A percentile compares a stretch with the other conserved stretches of the same genome.
These are phyloP conservation scores for Caenorhabditis sp. DNA, from an alignment of 2,888 invertebrate genomes.

Conservation along the genomic window DNA sequence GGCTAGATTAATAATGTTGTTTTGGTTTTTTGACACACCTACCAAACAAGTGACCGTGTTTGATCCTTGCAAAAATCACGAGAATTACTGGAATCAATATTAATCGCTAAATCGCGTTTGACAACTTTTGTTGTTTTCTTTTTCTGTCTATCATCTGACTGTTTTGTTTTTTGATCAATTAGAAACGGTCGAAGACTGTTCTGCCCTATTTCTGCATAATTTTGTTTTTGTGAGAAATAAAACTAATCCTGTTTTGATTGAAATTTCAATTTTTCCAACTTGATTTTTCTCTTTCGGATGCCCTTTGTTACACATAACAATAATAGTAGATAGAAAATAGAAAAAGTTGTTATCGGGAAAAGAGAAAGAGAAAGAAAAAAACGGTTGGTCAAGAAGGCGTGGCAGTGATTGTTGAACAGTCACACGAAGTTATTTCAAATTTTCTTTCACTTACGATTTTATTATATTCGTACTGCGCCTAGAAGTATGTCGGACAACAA, in stretches of 20 bases:
- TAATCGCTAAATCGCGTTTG: not conserved
- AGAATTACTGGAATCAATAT: not conserved
- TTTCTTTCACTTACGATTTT: not conserved
- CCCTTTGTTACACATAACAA: not conserved
- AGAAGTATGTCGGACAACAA: not conserved
- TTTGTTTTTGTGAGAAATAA: not conserved
- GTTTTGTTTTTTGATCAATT: not conserved
- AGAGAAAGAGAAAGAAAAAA: not conserved
- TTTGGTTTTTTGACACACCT: too few relatives aligned
- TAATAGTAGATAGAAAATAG: not conserved
- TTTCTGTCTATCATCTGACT: not conserved
- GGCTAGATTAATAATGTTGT: too few relatives aligned
- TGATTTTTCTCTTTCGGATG: not conserved
- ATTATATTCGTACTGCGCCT: not conserved
- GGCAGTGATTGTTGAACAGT: not conserved
- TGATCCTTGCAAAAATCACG: not conserved
- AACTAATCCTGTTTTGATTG: not conserved
- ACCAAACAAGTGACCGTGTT: too few relatives aligned
- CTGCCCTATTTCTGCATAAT: not conserved
- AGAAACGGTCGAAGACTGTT: not conserved
- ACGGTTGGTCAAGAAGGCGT: constrained; percentile 2
- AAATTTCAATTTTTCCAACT: not conserved
- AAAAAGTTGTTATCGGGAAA: not conserved
- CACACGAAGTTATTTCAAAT: not conserved
- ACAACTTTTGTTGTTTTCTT: not conserved